Conservation (phyloP, 2,888 invertebrate genomes). For the Leptogaster cylindrica region DNA sequence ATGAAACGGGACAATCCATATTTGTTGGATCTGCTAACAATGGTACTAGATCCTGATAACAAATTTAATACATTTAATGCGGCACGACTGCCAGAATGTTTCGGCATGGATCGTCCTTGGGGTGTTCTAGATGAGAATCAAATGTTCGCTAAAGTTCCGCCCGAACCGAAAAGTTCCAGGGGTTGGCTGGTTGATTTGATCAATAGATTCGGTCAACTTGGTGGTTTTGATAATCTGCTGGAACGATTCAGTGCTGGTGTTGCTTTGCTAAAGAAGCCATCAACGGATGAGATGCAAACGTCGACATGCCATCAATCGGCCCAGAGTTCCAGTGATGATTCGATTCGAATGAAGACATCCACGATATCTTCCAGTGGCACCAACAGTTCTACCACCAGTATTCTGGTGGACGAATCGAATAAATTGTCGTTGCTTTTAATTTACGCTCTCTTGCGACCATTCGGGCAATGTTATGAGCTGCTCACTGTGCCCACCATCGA, state of each 20-base stretch:
- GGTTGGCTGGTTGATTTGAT: constrained; percentile 97
- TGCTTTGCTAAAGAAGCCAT: constrained; percentile 66
- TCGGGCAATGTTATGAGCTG: constrained; percentile 90
- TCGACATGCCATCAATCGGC: constrained; percentile 44
- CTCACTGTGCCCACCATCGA: constrained; percentile 88
- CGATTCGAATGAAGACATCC: constrained; percentile 49
- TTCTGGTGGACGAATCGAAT: constrained; percentile 51
- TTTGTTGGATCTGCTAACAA: constrained; percentile 87
- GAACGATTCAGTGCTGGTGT: constrained; percentile 82
- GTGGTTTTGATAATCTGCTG: constrained; percentile 85
- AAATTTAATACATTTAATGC: constrained; percentile 72
- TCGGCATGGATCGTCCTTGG: constrained; percentile 58
- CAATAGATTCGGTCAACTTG: constrained; percentile 88
- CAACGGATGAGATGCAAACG: constrained; percentile 59
- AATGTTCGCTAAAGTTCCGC: constrained; percentile 67
- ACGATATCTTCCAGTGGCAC: constrained; percentile 47
- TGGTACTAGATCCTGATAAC: constrained; percentile 93
- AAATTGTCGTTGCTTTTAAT: constrained; percentile 76
- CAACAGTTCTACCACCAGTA: constrained; percentile 47
- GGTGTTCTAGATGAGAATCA: constrained; percentile 73
- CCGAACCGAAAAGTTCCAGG: constrained; percentile 83
- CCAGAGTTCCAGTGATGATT: constrained; percentile 48
- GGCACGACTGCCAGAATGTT: constrained; percentile 59
- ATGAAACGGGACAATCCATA: constrained; percentile 89
- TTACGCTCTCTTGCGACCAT: constrained; percentile 83